phyloP scores from a whole-genome alignment of 2,797 vertebrate genomes.

The Carcharodon carcharias region DNA sequence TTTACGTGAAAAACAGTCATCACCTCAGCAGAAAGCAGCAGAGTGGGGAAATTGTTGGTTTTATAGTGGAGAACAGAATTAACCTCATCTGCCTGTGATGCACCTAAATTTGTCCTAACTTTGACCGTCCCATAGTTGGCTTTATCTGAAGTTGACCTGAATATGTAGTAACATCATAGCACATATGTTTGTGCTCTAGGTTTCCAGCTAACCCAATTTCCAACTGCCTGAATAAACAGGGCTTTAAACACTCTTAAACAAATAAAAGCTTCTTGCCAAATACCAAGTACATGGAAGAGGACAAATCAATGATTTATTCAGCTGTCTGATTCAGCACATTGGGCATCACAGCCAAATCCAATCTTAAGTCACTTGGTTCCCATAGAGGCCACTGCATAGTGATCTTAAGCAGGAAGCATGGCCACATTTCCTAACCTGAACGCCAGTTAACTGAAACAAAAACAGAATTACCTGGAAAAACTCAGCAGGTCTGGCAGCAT shows the following conservation, averaged over 20 bases:
- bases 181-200: background rate
- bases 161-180: background rate
- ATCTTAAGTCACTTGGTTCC: background rate
- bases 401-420: background rate
- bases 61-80: background rate
- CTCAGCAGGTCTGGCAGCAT: too few species aligned
- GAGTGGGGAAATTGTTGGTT: background rate
- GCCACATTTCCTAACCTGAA: background rate
- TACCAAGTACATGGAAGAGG: background rate
- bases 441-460: background rate
- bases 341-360: background rate
- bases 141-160: background rate
- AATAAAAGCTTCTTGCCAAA: background rate
- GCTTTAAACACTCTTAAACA: background rate
- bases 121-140: background rate
- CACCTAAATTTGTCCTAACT: background rate
- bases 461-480: too few species aligned
- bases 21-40: background rate
- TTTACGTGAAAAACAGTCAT: background rate
- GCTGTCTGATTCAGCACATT: background rate
- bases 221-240: background rate
- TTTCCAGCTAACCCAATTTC: background rate
- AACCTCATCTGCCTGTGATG: background rate
- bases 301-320: background rate
- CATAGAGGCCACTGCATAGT: background rate